Base-by-base conservation (phyloP, 92 coral and sea anemone species). In the Diadumene lineata region DNA sequence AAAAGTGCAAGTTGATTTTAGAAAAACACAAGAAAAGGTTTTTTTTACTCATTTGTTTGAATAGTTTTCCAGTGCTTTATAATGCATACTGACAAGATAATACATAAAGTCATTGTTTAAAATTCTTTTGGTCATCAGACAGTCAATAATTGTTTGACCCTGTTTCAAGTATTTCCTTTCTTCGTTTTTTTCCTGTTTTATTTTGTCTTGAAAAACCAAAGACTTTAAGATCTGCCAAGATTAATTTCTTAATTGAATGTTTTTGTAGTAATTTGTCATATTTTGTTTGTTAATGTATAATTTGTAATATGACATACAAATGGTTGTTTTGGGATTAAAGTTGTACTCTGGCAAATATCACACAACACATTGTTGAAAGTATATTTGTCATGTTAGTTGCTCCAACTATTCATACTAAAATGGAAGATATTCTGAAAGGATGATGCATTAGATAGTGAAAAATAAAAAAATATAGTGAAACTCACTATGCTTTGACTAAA, bases 131-230 rank as follows among this genome's bases (percentile, higher is more conserved):
- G 24, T 3, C 32, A 60, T 60, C 65, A 60, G 29, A 3, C 13
- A 26, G 32, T 60, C 29, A 60, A 60, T 23, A 60, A n/a, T n/a
- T n/a, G 32, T 22, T 21, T 11, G 31, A 23, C 65, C 65, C 26
- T 27, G 32, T 60, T 21, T 2, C 4, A 60, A 60, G 31, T 22
- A 11, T 60, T 23, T 23, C 23, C 29, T 60, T 60, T 60, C 3
- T 22, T 60, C 31, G 22, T 30, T 60, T 60, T 60, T 60, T 60
- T 60, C 65, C 65, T 60, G 65, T 60, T 2, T 22, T 60, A n/a
- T n/a, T n/a, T n/a, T 60, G 11, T 8, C 65, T 7, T 6, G 3
- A 53, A 60, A 60, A 60, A 60, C 65, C 65, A 22, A 23, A 60
- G 65, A 3, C 58, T 21, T 53, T 53, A 53, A 60, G 65, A 23